Conservation (phyloP, 2,113 vertebrate genomes). For the Menura novaehollandiae region DNA sequence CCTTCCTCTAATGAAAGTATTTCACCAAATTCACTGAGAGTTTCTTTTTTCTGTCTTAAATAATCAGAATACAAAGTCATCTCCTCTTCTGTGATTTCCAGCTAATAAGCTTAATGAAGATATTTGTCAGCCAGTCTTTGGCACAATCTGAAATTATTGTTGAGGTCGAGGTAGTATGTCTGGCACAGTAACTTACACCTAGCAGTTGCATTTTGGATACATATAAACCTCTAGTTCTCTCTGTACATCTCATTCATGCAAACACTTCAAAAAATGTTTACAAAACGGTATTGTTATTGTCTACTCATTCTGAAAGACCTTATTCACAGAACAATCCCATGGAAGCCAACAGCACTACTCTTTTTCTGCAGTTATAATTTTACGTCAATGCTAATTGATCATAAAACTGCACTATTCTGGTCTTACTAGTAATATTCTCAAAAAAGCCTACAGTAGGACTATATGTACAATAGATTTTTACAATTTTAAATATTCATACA, state of each 20-base stretch:
- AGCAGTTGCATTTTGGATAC: not conserved
- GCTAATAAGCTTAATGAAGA: not conserved
- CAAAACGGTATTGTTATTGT: not conserved
- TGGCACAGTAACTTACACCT: not conserved
- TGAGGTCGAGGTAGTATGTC: not conserved
- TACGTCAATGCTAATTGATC: not conserved
- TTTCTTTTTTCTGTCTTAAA: not conserved
- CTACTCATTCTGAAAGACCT: not conserved
- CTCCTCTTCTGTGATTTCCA: not conserved
- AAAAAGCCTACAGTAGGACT: not conserved
- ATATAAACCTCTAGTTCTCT: not conserved
- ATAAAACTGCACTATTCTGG: not conserved
- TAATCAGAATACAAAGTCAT: not conserved
- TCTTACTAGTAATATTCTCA: not conserved
- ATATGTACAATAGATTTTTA: not conserved
- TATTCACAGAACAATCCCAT: not conserved
- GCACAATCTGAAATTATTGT: not conserved
- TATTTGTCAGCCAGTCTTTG: not conserved
- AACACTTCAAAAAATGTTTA: not conserved
- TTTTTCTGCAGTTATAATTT: not conserved
- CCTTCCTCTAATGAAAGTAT: not conserved
- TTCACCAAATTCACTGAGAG: not conserved
- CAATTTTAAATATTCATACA: not conserved
- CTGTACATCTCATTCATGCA: not conserved
- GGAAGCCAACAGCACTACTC: not conserved